Conservation (phyloP, 2,113 vertebrate genomes). For the Pangasianodon gigas region DNA sequence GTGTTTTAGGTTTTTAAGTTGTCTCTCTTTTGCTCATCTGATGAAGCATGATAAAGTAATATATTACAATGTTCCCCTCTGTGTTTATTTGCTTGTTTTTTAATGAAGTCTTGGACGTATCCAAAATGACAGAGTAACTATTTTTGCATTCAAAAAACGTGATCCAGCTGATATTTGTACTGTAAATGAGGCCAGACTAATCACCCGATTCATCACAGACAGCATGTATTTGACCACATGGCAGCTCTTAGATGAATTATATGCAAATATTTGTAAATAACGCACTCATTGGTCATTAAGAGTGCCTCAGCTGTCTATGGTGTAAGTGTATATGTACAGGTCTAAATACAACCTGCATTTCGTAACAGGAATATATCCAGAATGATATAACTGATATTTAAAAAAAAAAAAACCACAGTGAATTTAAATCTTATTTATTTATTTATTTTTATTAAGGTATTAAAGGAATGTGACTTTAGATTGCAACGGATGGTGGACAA, state of each 20-base stretch:
- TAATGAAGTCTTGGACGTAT: neutral
- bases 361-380: neutral
- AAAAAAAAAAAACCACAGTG: neutral
- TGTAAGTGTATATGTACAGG: neutral
- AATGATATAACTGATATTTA: neutral
- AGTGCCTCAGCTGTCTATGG: neutral
- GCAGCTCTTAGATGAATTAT: neutral
- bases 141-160: neutral
- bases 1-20: neutral
- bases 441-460: too few relatives aligned
- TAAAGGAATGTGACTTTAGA: too few relatives aligned
- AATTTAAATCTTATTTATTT: too few relatives aligned
- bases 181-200: neutral
- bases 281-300: neutral
- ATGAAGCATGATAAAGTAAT: neutral
- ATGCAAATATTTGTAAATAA: slow-evolving; percentile 13
- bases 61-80: neutral
- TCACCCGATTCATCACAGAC: neutral
- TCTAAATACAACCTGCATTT: neutral
- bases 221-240: neutral
- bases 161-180: neutral
- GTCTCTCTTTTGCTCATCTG: neutral
- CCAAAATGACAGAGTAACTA: neutral
- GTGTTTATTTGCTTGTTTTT: neutral
- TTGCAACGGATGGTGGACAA: too few relatives aligned